phyloP scores from a whole-genome alignment of 2,888 invertebrate species.

The Trimorus sp. region DNA sequence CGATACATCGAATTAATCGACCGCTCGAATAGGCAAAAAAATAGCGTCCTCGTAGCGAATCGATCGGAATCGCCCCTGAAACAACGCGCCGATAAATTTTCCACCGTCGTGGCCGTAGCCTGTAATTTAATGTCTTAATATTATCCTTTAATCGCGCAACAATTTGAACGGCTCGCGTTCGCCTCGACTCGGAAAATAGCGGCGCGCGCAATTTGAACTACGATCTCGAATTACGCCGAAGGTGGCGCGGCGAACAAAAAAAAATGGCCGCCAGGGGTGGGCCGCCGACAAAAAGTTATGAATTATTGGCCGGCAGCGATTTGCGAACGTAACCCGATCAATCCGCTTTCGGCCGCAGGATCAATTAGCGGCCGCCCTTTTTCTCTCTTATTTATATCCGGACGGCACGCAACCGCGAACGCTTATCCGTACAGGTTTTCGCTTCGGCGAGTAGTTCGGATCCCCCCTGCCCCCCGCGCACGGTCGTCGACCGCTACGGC shows the following conservation, averaged over 20 bases:
- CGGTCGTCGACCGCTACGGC: neutral
- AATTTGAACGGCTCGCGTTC: slow-evolving; percentile 49
- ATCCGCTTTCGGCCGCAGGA: slow-evolving; percentile 55
- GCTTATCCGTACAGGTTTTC: slow-evolving; percentile 34
- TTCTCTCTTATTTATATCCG: slow-evolving; percentile 48
- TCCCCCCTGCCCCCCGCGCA: neutral
- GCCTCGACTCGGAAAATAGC: slow-evolving; percentile 48
- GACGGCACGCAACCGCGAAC: slow-evolving; percentile 44
- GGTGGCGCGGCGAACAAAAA: neutral
- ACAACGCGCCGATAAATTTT: slow-evolving; percentile 37
- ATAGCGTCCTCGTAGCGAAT: too few relatives aligned
- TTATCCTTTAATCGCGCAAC: slow-evolving; percentile 54
- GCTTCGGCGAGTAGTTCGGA: neutral
- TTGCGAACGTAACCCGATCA: slow-evolving; percentile 48
- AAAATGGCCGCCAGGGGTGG: neutral
- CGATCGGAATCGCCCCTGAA: neutral
- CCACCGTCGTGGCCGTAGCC: neutral
- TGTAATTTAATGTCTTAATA: slow-evolving; percentile 60
- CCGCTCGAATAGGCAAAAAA: too few relatives aligned
- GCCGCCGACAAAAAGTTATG: slow-evolving; percentile 3
- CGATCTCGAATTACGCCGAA: slow-evolving; percentile 52
- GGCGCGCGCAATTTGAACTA: slow-evolving; percentile 49
- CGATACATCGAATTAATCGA: too few relatives aligned
- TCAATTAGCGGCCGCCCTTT: slow-evolving; percentile 60
- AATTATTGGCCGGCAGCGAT: slow-evolving; percentile 42